Evolutionary conservation across 2,797 vertebrate genomes (phyloP), one percentile per base, ranked within the genome.

Genomic region (Anas flavirostris): DNA sequence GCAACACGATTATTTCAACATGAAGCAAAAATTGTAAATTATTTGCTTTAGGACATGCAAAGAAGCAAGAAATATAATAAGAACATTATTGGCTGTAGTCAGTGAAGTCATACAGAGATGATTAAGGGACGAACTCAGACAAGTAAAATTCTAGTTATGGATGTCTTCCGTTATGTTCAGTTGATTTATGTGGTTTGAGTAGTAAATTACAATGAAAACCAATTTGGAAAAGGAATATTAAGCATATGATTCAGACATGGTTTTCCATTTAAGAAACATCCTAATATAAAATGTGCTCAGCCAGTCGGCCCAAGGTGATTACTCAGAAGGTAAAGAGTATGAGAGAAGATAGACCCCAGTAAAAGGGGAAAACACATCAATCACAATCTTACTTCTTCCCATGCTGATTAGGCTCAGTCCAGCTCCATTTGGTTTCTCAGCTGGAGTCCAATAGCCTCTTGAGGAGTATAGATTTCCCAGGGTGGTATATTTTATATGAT

Each of bases 181-280:
- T 67, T 93, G 78, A 88, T 86, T 91, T 90, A 90, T 82, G 41
- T 46, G 31, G 13, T 39, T 82, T 80, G 60, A 77, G 22, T 62
- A 77, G 56, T 70, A 94, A 88, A 89, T 91, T 68, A 76, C 68
- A 82, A 82, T 62, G 72, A 82, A 93, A 95, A 84, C 9, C 13
- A 87, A 77, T 85, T 90, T 93, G 52, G 56, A 15, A 90, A 85
- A 91, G 56, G 17, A 75, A 53, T 93, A 82, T 80, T 89, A 89
- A 85, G 41, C 12, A 25, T 63, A 18, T 68, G 56, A 84, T 84
- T 88, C 70, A 74, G 74, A 77, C 35, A 44, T 21, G 12, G 12
- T 19, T 95, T 95, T 89, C 78, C 64, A 28, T 94, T 95, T 93
- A 89, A 93, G 75, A 89, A 93, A 87, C 43, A 66, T 7, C 11